Evolutionary conservation across 2,797 vertebrate species (phyloP), one percentile per base, ranked within the genome.

Genomic region (Diplodus puntazzo): DNA sequence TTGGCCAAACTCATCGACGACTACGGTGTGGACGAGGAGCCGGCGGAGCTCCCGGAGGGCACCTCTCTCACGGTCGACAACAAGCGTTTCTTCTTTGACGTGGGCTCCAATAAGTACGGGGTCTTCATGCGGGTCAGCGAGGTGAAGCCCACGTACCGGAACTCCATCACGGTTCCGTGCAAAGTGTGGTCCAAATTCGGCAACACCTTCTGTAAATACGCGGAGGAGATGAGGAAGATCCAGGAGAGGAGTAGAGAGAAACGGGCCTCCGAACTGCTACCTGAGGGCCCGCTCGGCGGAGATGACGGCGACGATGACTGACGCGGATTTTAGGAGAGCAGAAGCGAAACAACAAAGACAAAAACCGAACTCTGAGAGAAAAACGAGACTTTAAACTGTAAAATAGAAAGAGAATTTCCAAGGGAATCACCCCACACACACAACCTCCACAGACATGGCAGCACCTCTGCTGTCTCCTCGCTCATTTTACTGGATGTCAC

Each of bases 111-210:
- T 90, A 99, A 99, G 96, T 99, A 98, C 93, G 98, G 98, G 14
- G 97, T 99, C 67, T 99, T 99, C 91, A 97, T 99, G 97, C 96
- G 97, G 93, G 98, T 99, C 79, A 99, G 97, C 90, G 98, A 99
- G 94, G 98, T 99, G 90, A 99, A 99, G 90, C 98, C 98, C 91
- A 97, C 97, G 67, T 99, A 99, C 94, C 97, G 98, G 93, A 99
- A 99, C 96, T 97, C 98, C 95, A 99, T 99, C 87, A 99, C 98
- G 88, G 97, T 99, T 90, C 98, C 98, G 66, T 97, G 97, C 95
- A 99, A 99, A 97, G 98, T 97, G 84, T 99, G 98, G 98, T 97
- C 97, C 96, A 98, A 98, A 95, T 99, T 99, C 92, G 98, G 98
- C 80, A 95, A 96, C 94, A 97, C 98, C 93, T 99, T 99, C 95